Base-by-base conservation (phyloP, 2,113 vertebrate genomes). In the Hirundichthys speculiger region DNA sequence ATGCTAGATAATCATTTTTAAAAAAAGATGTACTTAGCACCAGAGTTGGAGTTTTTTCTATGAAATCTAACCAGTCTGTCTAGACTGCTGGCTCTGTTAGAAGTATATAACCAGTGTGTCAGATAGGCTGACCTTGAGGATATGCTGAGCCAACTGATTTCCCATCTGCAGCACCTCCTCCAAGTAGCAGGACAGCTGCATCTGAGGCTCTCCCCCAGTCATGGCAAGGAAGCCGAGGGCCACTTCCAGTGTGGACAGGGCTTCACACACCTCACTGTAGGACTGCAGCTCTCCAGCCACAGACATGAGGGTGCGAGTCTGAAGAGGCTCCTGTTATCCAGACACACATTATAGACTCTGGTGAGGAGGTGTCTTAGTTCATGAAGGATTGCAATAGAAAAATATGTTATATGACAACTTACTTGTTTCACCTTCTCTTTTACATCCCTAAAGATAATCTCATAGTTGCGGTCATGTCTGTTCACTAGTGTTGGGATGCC, bases 261-360 rank as follows among this genome's bases (percentile, higher is more conserved):
- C 96, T 34, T 99, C 96, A 40, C 95, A 99, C 81, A 94, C 90
- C 1, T 99, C 96, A 1, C 93, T 98, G 84, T 95, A 97, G 30
- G 94, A 94, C 75, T 94, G 94, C 18, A 99, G 90, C 50, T 98
- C 95, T 40, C 92, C 93, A 5, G 88, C 80, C 79, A 99, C 81
- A 8, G 81, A 68, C 6, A 73, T 86, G 79, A 91, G 75, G 21
- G 67, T 87, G 4, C 92, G 90, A 12, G 61, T 87, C 64, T 94
- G 91, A 20, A 98, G 93, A 20, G 94, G 65, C 51, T 80, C 89
- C 96, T 98, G 80, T 56, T 66, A 46, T 69, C 11, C 21, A 77
- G 21, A 50, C 15, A 27, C 13, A 45, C 3, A 21, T 61, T 16
- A 20, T 1, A 50, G 9, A 51, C 27, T 45, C 7, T 16, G 20